Conservation (phyloP, 2,888 invertebrate species). For the Drosophila helvetica region DNA sequence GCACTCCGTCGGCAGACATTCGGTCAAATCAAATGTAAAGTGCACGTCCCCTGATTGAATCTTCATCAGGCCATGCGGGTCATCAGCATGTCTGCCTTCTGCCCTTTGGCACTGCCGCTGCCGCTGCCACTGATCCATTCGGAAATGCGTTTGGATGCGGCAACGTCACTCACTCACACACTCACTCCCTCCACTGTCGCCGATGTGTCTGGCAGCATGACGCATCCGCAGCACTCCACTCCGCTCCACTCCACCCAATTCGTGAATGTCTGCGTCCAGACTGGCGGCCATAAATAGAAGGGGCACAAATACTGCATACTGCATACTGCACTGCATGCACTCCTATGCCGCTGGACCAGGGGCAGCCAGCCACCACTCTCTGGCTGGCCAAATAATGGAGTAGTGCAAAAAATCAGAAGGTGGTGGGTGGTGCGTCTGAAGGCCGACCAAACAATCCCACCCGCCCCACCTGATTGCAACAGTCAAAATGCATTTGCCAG, state of each 20-base stretch:
- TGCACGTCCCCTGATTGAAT: constrained; percentile 23
- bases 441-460: constrained; percentile 35
- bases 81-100: constrained; percentile 32
- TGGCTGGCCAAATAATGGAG: constrained; percentile 2
- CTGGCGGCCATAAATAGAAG: constrained; percentile 63
- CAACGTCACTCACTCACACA: constrained; percentile 19
- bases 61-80: constrained; percentile 22
- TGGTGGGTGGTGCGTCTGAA: constrained; percentile 61
- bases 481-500: constrained; percentile 60
- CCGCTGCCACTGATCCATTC: constrained; percentile 1
- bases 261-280: constrained; percentile 56
- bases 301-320: too few relatives aligned
- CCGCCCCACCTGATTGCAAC: constrained; percentile 45
- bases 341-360: constrained; percentile 57
- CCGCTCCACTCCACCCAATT: constrained; percentile 15
- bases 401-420: constrained; percentile 48
- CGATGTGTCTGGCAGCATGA: constrained; percentile 74
- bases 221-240: constrained; percentile 30
- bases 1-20: too few relatives aligned
- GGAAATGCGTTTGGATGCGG: constrained; percentile 44
- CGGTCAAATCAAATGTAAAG: not conserved
- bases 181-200: constrained; percentile 45
- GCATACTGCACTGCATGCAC: too few relatives aligned
- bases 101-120: constrained; percentile 19
- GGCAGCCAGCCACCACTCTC: constrained; percentile 8